These are phyloP conservation scores for Agriopis leucophaearia DNA, from an alignment of 2,888 invertebrate genomes.

Conservation along the genomic window DNA sequence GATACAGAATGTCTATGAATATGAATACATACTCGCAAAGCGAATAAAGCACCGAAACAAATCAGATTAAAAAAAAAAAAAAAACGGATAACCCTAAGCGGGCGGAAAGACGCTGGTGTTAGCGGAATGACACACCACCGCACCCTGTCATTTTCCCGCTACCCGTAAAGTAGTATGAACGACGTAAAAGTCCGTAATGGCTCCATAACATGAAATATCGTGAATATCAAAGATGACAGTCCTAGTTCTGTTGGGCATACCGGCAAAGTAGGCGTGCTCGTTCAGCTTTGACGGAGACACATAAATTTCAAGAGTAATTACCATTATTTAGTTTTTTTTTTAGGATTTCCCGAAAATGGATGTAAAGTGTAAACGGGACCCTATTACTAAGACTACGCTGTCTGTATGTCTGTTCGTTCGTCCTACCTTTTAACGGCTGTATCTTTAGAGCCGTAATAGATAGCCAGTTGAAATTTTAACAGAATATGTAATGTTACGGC, in stretches of 20 bases:
- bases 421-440: no score
- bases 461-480: no score
- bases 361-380: no score
- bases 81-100: not conserved
- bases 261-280: constrained; percentile 12
- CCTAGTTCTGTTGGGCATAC: constrained; percentile 14
- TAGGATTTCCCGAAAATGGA: no score
- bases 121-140: constrained; percentile 48
- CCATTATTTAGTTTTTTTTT: not conserved
- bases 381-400: no score
- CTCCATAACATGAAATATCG: constrained; percentile 41
- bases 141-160: constrained; percentile 50
- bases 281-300: constrained; percentile 2
- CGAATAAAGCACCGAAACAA: no score
- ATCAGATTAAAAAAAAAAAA: no score
- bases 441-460: no score
- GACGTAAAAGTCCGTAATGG: constrained; percentile 38
- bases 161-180: constrained; percentile 44
- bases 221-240: constrained; percentile 37
- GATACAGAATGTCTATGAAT: no score
- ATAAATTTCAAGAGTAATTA: not conserved
- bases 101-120: constrained; percentile 39
- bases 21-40: no score
- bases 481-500: no score
- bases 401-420: no score